Base-by-base conservation (phyloP, 1,140 invertebrate species). In the Lysiphlebus fabarum region DNA sequence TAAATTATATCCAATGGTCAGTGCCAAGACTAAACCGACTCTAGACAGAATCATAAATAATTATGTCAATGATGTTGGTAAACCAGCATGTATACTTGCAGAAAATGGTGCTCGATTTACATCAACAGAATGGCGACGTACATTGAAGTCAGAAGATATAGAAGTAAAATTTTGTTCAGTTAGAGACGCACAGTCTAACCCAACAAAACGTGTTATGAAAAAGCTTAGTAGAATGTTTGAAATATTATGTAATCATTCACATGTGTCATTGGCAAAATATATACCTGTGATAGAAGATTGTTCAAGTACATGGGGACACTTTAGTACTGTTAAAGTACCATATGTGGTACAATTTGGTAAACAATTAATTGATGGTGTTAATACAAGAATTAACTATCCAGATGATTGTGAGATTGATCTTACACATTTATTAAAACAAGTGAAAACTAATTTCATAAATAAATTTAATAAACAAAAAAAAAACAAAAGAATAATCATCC, bases 91-190 rank as follows among this genome's bases (percentile, higher is more conserved):
- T 5, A 12, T 50, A 6, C 6, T 50, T 0, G 17, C 33, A n/a
- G 48, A 50, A 37, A 50, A 50, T 50, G 48, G 48, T 7, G 36
- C 48, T 6, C 48, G 36, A 12, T 50, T 50, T 10, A 36, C 33
- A 1, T 50, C 48, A 11, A 4, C 1, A 11, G 6, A 6, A 6
- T 50, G 48, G 33, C 7, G 48, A 5, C 0, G 4, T 2, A 14
- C 4, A 1, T 6, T 37, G 4, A 6, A 47, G 8, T 7, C 33
- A 10, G 7, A n/a, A 1, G 33, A 26, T 11, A 37, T 50, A 4
- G 3, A 37, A 7, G 36, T 37, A 5, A 50, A 9, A 0, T 50
- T 50, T 6, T 50, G 14, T 6, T 50, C 48, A 4, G 34, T 50
- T 8, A 36, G 48, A 11, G 34, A 50, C n/a, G 34, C 48, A 11